Base-by-base conservation (phyloP, 2,797 vertebrate genomes). In the Platalea minor region DNA sequence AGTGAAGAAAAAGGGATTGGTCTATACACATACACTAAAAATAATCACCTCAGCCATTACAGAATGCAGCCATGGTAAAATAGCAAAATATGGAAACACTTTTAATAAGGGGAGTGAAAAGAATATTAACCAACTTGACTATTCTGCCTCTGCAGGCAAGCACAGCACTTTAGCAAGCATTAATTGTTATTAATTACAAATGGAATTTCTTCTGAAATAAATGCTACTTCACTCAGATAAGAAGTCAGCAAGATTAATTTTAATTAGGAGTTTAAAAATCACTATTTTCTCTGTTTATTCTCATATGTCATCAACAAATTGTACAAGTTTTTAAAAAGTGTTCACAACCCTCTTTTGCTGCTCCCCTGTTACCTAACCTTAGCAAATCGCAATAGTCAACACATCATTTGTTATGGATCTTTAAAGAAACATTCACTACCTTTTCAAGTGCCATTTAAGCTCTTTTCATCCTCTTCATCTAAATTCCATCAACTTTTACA, bases 401-500 rank as follows among this genome's bases (percentile, higher is more conserved):
- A 37, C 18, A 68, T 39, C 2, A 4, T 75, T 93, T 89, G 37
- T 57, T 28, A 59, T 5, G 7, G 20, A 67, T 77, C 26, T 89
- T 73, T 53, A 84, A 67, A 85, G 48, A 93, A 94, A 83, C 5
- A 75, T 79, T 75, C 21, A 26, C 45, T 67, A 79, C 20, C 10
- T 89, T 95, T 88, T 76, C 41, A 95, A 95, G 28, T 68, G 24
- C 6, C 37, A 84, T 88, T 91, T 88, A 81, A 84, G 26, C 26
- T 88, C 21, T 81, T 85, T 89, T 90, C 16, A n/a, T 87, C 73
- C 13, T 68, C 64, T 64, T 95, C 4, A 89, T 91, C 64, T 93
- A 88, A 89, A 88, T 94, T 80, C 53, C 64, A 93, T 81, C 50
- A 80, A 76, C 25, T 93, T 97, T 63, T 81, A 16, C 41, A 70